Base-by-base conservation (phyloP, 2,888 invertebrate genomes). In the Acanthosepion esculentum region DNA sequence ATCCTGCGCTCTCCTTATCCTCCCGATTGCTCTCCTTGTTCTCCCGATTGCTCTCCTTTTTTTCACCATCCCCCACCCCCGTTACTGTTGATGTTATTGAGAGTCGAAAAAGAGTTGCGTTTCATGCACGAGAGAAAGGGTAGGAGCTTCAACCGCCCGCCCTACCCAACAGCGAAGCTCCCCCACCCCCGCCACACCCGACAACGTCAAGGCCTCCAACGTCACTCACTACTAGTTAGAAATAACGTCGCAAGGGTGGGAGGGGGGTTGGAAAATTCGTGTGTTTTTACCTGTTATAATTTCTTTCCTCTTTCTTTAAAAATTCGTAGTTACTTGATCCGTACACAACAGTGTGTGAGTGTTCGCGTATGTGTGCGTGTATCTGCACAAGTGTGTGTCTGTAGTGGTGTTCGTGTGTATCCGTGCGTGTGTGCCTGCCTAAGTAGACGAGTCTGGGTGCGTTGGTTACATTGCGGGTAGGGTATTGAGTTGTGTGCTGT, bases 221-320 rank as follows among this genome's bases (percentile, higher is more conserved):
- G n/a, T 78, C 78, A 78, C 78, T n/a, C 78, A 78, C 78, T 78
- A 78, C 78, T 78, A 78, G 78, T 78, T n/a, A 18, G n/a, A 78
- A 78, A 64, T n/a, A n/a, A 78, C 78, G 78, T n/a, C n/a, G 78
- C 29, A 18, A 10, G 33, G 78, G 12, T 10, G 8, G 78, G 78
- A 4, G 55, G 55, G 15, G 15, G 23, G n/a, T n/a, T n/a, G 12
- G 78, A 33, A 33, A n/a, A 15, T n/a, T 78, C 78, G 78, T 78
- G 78, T 78, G 23, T 78, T 78, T 78, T 78, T 78, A 78, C 78
- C 78, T 78, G 78, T 15, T 6, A 33, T 33, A 2, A 33, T n/a
- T 78, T 64, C 64, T 64, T 64, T 64, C 29, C 33, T 64, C 64
- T 64, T 64, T 64, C 29, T 64, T 26, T 64, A 29, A 64, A 64